Base-by-base conservation (phyloP, 2,888 invertebrate species). In the Tolmerus cingulatus region DNA sequence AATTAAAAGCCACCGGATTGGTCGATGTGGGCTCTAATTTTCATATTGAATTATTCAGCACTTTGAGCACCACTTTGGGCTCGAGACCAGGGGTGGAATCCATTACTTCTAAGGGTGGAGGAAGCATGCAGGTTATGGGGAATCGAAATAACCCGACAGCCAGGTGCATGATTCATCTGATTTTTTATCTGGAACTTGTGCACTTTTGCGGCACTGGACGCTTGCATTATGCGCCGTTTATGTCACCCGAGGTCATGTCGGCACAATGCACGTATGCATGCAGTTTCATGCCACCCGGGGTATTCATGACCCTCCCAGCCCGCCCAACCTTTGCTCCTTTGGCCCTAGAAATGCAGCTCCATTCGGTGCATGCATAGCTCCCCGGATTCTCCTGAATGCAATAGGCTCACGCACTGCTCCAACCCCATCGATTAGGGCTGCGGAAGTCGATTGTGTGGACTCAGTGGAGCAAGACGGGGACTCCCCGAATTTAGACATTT, bases 41-140 rank as follows among this genome's bases (percentile, higher is more conserved):
- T 76, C 34, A 76, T 76, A 76, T 76, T 76, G 76, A 76, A 76
- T 76, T 76, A 76, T 76, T 76, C 76, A 76, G 40, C 37, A 76
- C 37, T 66, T 66, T 66, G 23, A 66, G 66, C 66, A 23, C 23
- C 66, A 66, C 27, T 66, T 66, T 66, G 66, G 27, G 27, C n/a
- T 37, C 76, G 76, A 27, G n/a, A 40, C 51, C 4, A n/a, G 34
- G 37, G 76, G 76, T 76, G 76, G 76, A 76, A 76, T 37, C 34
- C 34, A 34, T 76, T 76, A 37, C 7, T 7, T 57, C 27, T 14
- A 40, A 76, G 37, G 51, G 7, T 34, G 27, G 76, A 12, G 8
- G 76, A 37, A 12, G 14, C 23, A n/a, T 76, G n/a, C 19, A 37
- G 16, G 7, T 27, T 34, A 30, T 27, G 12, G 34, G 1, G 34